These are phyloP conservation scores for Venustaconcha ellipsiformis DNA, from an alignment of 1,140 invertebrate species.

Conservation along the genomic window DNA sequence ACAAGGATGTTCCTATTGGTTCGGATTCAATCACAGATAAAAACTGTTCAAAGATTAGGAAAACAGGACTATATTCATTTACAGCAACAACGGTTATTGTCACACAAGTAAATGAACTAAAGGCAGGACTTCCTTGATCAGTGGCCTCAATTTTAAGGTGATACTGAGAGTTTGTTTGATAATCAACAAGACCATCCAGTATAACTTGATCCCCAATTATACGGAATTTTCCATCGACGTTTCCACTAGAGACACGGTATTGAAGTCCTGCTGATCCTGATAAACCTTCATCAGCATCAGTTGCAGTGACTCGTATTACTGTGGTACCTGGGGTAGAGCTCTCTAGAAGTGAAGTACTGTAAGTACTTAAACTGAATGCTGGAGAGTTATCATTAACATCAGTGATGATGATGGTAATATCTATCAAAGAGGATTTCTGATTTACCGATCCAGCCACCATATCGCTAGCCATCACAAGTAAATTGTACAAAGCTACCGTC, in stretches of 20 bases:
- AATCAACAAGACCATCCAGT: conserved; percentile 21
- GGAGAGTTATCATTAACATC: conserved; percentile 95
- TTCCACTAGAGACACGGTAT: conserved; percentile 29
- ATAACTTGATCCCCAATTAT: conserved; percentile 17
- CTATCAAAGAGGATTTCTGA: conserved; percentile 12
- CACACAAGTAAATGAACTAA: conserved; percentile 31
- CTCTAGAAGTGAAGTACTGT: conserved; percentile 33
- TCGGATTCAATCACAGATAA: conserved; percentile 34
- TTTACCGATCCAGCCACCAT: conserved; percentile 30
- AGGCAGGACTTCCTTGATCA: conserved; percentile 37
- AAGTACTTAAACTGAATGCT: conserved; percentile 71
- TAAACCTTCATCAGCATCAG: conserved; percentile 28
- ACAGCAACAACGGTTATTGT: conserved; percentile 36
- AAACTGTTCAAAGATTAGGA: conserved; percentile 13
- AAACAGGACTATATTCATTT: conserved; percentile 41
- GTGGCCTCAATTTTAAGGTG: conserved; percentile 23
- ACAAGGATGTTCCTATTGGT: conserved; percentile 1
- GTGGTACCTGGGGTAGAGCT: conserved; percentile 29
- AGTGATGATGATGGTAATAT: conserved; percentile 77
- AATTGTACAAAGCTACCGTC: conserved; percentile 18
- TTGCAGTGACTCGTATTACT: conserved; percentile 33
- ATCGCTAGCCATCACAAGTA: conserved; percentile 36
- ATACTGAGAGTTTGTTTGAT: conserved; percentile 18
- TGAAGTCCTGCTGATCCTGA: conserved; percentile 12
- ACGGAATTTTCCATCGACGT: conserved; percentile 23